phyloP scores from a whole-genome alignment of 2,113 vertebrate genomes.

The Neolamprologus kungweensis region DNA sequence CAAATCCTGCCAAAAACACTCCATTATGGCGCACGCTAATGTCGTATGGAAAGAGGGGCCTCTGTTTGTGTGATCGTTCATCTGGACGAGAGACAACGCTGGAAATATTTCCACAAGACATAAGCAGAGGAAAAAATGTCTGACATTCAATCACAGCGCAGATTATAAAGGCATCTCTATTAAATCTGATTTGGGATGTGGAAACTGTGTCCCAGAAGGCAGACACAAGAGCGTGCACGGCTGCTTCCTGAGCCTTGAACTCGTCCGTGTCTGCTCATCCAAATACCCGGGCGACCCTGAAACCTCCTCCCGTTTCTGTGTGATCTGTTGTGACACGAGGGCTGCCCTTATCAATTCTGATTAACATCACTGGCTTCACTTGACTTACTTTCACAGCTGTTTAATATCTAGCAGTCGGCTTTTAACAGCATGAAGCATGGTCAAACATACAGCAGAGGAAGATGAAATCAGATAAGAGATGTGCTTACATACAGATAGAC shows the following conservation, averaged over 20 bases:
- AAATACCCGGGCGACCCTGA: slow-evolving; percentile 21
- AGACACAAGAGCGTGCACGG: neutral
- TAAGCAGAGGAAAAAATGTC: neutral
- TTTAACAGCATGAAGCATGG: neutral
- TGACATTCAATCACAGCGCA: neutral
- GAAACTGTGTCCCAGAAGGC: neutral
- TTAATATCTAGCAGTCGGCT: slow-evolving; percentile 21
- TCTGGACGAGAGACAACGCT: neutral
- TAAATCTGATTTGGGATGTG: neutral
- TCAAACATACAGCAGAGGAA: neutral
- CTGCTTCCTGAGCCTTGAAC: slow-evolving; percentile 9
- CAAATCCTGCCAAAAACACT: neutral
- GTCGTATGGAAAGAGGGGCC: neutral
- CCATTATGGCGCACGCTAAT: neutral
- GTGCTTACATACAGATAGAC: neutral
- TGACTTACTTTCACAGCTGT: slow-evolving; percentile 27
- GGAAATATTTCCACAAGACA: neutral
- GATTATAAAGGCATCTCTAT: neutral
- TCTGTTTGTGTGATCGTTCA: neutral
- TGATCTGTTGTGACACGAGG: slow-evolving; percentile 50
- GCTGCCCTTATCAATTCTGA: slow-evolving; percentile 58
- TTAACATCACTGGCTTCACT: slow-evolving; percentile 44
- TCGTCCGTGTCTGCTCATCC: slow-evolving; percentile 2
- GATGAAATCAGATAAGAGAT: neutral
- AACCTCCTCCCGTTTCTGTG: slow-evolving; percentile 33